phyloP scores from a whole-genome alignment of 2,888 invertebrate genomes.

The Brachypalpus laphriformis region DNA sequence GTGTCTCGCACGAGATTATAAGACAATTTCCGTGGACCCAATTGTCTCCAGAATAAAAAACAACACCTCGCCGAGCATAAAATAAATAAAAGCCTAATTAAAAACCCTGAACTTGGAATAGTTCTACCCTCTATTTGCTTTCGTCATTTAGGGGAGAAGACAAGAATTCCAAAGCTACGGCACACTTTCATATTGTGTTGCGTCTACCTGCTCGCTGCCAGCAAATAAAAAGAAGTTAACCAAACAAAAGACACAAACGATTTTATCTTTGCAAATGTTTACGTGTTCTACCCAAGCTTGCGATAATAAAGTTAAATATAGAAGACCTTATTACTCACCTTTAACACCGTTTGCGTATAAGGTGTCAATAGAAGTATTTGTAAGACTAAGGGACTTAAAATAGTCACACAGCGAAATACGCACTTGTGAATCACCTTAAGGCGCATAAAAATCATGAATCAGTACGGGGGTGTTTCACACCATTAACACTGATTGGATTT shows the following conservation, averaged over 20 bases:
- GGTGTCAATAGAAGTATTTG: not conserved
- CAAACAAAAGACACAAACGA: slow-evolving; percentile 1
- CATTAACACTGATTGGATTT: not conserved
- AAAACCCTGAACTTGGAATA: too few species aligned
- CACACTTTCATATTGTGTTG: not conserved
- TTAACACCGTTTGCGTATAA: not conserved
- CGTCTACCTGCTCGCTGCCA: not conserved
- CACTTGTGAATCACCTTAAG: not conserved
- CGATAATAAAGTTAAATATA: slow-evolving; percentile 5
- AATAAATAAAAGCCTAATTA: not conserved
- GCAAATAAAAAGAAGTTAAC: not conserved
- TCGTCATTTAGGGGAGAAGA: not conserved
- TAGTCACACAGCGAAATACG: not conserved
- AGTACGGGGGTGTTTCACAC: not conserved
- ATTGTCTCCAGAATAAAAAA: not conserved
- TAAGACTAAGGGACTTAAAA: not conserved
- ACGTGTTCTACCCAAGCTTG: not conserved
- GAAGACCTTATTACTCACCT: not conserved
- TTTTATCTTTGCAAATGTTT: slow-evolving; percentile 13
- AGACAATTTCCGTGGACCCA: not conserved
- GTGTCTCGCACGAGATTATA: not conserved
- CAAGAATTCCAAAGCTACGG: not conserved
- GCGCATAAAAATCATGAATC: not conserved
- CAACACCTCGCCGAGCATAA: not conserved
- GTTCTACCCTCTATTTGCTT: not conserved